These are phyloP conservation scores for Entomyzon cyanotis DNA, from an alignment of 2,113 vertebrate species.

Conservation along the genomic window DNA sequence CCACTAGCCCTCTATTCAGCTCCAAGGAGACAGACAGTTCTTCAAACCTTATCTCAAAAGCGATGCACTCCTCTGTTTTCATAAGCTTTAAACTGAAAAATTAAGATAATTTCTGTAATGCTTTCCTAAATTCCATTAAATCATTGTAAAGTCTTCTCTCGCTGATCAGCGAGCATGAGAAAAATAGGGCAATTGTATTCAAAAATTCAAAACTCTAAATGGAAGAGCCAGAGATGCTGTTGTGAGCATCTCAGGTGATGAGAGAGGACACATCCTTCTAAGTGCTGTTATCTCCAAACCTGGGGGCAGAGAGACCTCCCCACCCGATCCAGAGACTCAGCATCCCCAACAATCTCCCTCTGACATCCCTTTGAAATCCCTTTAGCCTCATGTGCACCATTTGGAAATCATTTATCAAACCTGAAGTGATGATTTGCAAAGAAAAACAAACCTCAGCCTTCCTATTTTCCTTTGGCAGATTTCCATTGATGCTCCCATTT, in stretches of 20 bases:
- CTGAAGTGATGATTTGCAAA: background rate
- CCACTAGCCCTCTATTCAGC: constrained; percentile 21
- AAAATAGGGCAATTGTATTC: background rate
- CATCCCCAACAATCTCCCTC: background rate
- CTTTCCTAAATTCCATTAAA: background rate
- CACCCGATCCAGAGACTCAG: background rate
- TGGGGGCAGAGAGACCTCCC: background rate
- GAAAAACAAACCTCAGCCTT: background rate
- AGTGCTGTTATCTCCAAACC: background rate
- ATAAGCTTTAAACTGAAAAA: background rate
- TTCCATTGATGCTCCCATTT: background rate
- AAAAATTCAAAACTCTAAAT: background rate
- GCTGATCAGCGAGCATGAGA: background rate
- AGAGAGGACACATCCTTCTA: background rate
- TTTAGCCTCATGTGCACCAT: background rate
- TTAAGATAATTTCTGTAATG: background rate
- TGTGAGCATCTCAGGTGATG: background rate
- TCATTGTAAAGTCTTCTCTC: background rate
- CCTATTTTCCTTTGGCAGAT: background rate
- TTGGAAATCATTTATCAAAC: background rate
- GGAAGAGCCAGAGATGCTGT: background rate
- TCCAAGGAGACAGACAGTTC: constrained; percentile 31
- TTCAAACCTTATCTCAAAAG: constrained; percentile 35
- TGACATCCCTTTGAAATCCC: background rate
- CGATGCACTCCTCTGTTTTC: background rate